Evolutionary conservation across 2,888 invertebrate genomes (phyloP), one percentile per base, ranked within the genome.

Genomic region (Stenotaenia linearis): DNA sequence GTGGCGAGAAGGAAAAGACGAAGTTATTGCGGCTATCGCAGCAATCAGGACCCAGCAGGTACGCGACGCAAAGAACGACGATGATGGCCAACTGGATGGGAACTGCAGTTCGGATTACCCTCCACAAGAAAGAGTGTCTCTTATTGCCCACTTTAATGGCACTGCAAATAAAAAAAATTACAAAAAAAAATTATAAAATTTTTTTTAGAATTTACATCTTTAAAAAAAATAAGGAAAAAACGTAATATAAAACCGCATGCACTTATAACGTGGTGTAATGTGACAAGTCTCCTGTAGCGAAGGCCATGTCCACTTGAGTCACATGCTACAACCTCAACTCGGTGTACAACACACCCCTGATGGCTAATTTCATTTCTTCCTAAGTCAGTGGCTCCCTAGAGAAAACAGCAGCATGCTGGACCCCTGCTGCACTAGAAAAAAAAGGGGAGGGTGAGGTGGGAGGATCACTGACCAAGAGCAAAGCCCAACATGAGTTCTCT

Each of bases 11-110:
- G 0, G 92, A 91, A 83, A 92, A 89, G 78, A 91, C 91, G 82
- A 93, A 89, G 79, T 92, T 92, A 87, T 93, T 92, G 84, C 93
- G 89, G 79, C 91, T 90, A 85, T 93, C 93, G 86, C 93, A 93
- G 86, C 93, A 93, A 77, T 91, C 90, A 6, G 92, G 90, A 83
- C 93, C 92, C 23, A 92, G 89, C 50, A 93, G 88, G 87, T 91
- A 93, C 15, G 92, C 92, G 79, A 92, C 89, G 81, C 92, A 90
- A 77, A 93, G 89, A 45, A 93, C 87, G 0, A 92, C 91, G 75
- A 93, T 89, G 79, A 93, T 88, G 80, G 92, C 92, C 82, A 93
- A 86, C 83, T 93, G 93, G 84, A 93, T 91, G 78, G 93, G 92
- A 81, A 93, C 86, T n/a, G 93, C 91, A n/a, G 91, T 89, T 82